Evolutionary conservation across 2,888 invertebrate genomes (phyloP).

Genomic region (Lasioglossum figueresi): DNA sequence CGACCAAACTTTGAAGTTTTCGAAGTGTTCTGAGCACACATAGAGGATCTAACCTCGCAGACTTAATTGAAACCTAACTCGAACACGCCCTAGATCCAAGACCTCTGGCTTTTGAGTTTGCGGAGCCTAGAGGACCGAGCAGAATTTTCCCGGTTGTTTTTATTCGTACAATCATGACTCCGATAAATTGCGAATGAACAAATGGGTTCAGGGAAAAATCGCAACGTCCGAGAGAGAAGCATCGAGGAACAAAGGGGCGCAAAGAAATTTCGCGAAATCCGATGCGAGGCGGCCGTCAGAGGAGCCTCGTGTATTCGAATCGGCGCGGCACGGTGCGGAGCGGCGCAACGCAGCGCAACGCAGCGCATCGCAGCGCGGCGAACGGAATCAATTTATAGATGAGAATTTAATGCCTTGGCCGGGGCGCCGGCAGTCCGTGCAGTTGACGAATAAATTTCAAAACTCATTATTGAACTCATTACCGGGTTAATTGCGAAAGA

Average conservation of each 20-base stretch:
- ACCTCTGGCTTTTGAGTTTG: not conserved
- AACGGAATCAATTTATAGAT: constrained; percentile 46
- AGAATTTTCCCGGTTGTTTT: not conserved
- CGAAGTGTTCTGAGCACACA: not conserved
- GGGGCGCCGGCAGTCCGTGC: not conserved
- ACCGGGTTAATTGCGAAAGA: constrained; percentile 46
- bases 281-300: not conserved
- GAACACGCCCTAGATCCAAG: not conserved
- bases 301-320: not conserved
- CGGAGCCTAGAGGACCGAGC: not conserved
- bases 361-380: no score
- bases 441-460: constrained; percentile 44
- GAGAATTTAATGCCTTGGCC: constrained; percentile 27
- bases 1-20: not conserved
- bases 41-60: not conserved
- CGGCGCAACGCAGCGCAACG: no score
- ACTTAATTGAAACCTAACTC: constrained; percentile 4
- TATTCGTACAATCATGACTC: not conserved
- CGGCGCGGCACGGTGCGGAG: no score
- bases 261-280: constrained; percentile 19
- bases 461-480: constrained; percentile 51
- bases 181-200: not conserved
- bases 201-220: not conserved
- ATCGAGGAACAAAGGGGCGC: constrained; percentile 16
- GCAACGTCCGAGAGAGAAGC: not conserved